Percentiles rank a stretch among this genome's conserved stretches.
phyloP scores from a whole-genome alignment of 2,113 vertebrate genomes.

The Hippocampus zosterae region DNA sequence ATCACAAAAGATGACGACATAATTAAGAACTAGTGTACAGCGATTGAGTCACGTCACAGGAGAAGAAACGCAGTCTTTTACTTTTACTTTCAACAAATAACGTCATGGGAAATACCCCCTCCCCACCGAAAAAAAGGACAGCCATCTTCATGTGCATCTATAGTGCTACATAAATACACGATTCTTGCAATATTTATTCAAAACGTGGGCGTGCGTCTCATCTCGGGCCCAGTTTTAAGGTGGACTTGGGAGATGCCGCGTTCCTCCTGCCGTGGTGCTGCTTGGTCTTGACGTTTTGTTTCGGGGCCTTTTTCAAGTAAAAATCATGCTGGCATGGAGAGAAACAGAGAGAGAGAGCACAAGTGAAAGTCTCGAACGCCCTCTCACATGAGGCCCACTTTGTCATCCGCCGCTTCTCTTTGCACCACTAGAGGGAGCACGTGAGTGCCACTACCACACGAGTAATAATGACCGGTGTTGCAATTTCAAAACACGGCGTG shows the following conservation, averaged over 20 bases:
- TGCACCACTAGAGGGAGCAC: background rate
- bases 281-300: constrained; percentile 65
- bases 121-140: constrained; percentile 36
- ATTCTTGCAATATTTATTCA: constrained; percentile 33
- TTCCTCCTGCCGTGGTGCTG: constrained; percentile 61
- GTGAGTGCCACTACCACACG: background rate
- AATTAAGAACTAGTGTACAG: constrained; percentile 1
- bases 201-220: constrained; percentile 52
- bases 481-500: background rate
- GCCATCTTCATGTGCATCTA: constrained; percentile 46
- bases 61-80: constrained; percentile 44
- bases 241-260: constrained; percentile 51
- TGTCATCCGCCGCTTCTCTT: background rate
- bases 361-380: too few species aligned
- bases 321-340: constrained; percentile 65
- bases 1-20: background rate
- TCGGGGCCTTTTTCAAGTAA: constrained; percentile 72
- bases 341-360: background rate
- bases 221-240: constrained; percentile 72
- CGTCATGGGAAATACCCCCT: constrained; percentile 18
- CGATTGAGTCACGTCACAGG: background rate
- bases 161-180: constrained; percentile 63
- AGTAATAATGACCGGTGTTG: background rate
- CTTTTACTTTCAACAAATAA: constrained; percentile 44
- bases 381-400: background rate